Evolutionary conservation across 2,113 vertebrate genomes (phyloP), one percentile per base, ranked within the genome.

Genomic region (Blennius ocellaris): DNA sequence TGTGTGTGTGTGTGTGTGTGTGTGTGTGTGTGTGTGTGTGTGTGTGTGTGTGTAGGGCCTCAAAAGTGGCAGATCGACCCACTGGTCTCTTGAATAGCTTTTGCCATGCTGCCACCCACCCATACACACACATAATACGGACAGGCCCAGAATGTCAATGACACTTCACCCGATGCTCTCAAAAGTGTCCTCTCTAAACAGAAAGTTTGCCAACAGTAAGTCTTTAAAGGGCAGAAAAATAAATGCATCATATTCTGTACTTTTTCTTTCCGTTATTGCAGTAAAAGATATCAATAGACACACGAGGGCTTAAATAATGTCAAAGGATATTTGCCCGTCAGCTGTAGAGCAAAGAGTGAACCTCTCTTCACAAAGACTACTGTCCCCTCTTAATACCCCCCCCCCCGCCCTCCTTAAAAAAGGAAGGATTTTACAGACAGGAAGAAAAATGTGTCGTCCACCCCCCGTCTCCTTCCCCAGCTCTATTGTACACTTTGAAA

Each of bases 401-500:
- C 30, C 12, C 14, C 47, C 14, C 41, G 17, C 12, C 14, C 47
- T 30, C 15, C 21, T 7, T 21, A 1, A 14, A 59, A 81, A 54
- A 78, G 44, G 67, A 64, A 62, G 69, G 15, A 74, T 73, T 87
- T 88, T 80, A 83, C 79, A 82, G 65, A 72, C 71, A 81, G 81
- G 60, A 79, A 80, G 74, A 78, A 72, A 82, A 80, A 78, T 84
- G 69, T 76, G 69, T 79, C 63, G 78, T 66, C 78, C 69, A 52
- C 69, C 21, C 21, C 21, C 76, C 76, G 59, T 39, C 58, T 52
- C 60, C 52, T 44, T 49, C 60, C 66, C 45, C 43, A 11, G 37
- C 47, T 63, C 53, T 52, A 41, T 80, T 88, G 74, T 89, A 69
- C 70, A 63, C 55, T 56, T 66, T 49, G 3, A 76, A 69, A 65